phyloP scores from a whole-genome alignment of 1,140 invertebrate genomes.

The Chironomus tepperi region DNA sequence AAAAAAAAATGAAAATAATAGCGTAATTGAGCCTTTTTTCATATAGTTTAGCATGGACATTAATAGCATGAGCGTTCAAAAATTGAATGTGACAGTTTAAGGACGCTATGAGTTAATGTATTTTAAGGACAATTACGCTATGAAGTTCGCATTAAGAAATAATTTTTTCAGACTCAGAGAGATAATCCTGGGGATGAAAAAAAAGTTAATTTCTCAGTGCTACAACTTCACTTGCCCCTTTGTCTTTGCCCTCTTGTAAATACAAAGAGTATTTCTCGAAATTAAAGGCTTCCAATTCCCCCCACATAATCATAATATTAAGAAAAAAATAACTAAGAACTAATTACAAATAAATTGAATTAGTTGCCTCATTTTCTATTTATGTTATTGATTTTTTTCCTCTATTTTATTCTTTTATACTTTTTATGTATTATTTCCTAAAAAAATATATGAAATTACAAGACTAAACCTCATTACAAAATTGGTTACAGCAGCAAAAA shows the following conservation, averaged over 20 bases:
- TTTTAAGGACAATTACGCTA: background rate
- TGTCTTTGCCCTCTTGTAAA: conserved; percentile 20
- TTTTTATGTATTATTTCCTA: background rate
- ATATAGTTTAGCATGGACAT: background rate
- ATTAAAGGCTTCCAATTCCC: conserved; percentile 16
- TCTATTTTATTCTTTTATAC: background rate
- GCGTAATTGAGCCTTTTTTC: background rate
- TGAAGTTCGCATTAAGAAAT: conserved; percentile 13
- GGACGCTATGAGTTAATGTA: background rate
- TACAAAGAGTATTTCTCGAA: conserved; percentile 23
- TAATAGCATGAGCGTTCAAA: background rate
- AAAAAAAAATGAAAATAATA: background rate
- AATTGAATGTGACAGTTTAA: background rate
- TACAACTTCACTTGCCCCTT: background rate
- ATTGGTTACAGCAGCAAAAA: background rate
- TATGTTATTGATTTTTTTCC: conserved; percentile 25
- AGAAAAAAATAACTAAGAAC: background rate
- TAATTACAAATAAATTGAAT: conserved; percentile 11
- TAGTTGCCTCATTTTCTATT: background rate
- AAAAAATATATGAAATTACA: background rate
- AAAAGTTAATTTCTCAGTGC: background rate
- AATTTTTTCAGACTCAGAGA: background rate
- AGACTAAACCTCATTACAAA: background rate
- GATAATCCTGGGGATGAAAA: background rate
- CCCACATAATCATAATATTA: background rate